Conservation (phyloP, 2,797 vertebrate species). For the Peromyscus eremicus region DNA sequence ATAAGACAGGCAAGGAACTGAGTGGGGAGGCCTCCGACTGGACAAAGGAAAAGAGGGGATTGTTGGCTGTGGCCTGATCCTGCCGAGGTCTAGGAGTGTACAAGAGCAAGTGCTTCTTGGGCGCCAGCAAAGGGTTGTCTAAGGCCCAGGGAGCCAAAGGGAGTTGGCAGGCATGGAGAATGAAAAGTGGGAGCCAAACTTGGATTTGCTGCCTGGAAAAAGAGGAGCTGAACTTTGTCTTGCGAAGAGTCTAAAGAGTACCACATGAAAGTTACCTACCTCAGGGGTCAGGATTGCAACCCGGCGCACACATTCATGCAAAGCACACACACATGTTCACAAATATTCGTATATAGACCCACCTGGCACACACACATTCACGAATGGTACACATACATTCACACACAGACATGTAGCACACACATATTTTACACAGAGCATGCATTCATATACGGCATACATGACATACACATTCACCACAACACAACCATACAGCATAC, state of each 20-base stretch:
- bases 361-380: neutral
- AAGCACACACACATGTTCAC: neutral
- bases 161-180: constrained; percentile 55
- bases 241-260: neutral
- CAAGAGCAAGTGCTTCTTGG: neutral
- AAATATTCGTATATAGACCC: neutral
- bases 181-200: neutral
- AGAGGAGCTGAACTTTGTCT: constrained; percentile 14
- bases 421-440: neutral
- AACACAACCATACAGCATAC: neutral
- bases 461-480: neutral
- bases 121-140: neutral
- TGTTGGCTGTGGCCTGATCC: neutral
- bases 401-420: neutral
- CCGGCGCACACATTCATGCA: too few relatives aligned
- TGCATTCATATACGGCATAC: neutral
- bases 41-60: neutral
- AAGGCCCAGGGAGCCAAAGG: constrained; percentile 29
- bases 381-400: neutral
- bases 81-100: neutral
- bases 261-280: neutral
- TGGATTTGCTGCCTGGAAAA: constrained; percentile 4
- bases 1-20: neutral
- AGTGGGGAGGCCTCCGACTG: fast-evolving
- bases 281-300: neutral